These are phyloP conservation scores for Diprion similis DNA, from an alignment of 1,140 invertebrate genomes.

Conservation along the genomic window DNA sequence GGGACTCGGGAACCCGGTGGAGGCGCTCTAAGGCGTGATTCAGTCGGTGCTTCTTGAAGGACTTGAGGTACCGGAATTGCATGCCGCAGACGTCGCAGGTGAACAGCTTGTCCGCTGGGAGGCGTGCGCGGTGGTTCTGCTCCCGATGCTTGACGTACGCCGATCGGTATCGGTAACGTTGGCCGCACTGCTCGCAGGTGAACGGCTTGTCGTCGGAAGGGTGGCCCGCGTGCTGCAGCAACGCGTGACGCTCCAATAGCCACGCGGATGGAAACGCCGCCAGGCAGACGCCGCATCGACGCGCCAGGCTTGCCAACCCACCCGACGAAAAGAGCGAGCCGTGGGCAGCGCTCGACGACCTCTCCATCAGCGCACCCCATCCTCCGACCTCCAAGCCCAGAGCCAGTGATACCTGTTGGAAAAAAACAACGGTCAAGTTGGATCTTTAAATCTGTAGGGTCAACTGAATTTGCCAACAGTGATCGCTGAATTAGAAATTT, in stretches of 20 bases:
- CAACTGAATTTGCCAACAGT: no score
- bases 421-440: not conserved
- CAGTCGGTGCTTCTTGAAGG: slow-evolving; percentile 86
- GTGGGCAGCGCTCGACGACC: slow-evolving; percentile 44
- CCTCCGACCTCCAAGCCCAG: slow-evolving; percentile 63
- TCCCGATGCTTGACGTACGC: slow-evolving; percentile 88
- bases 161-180: slow-evolving; percentile 86
- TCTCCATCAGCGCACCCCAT: slow-evolving; percentile 64
- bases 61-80: slow-evolving; percentile 86
- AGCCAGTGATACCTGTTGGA: slow-evolving; percentile 54
- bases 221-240: slow-evolving; percentile 75
- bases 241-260: slow-evolving; percentile 81
- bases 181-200: slow-evolving; percentile 89
- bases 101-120: slow-evolving; percentile 87
- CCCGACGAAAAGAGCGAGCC: slow-evolving; percentile 52
- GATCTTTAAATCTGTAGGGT: no score
- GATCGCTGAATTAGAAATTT: no score
- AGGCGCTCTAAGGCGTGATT: slow-evolving; percentile 85
- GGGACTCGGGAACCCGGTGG: slow-evolving; percentile 57
- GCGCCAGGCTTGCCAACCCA: slow-evolving; percentile 59
- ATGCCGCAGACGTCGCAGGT: slow-evolving; percentile 89
- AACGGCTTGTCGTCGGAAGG: slow-evolving; percentile 84
- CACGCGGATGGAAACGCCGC: slow-evolving; percentile 83
- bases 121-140: slow-evolving; percentile 83
- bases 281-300: slow-evolving; percentile 78